A percentile compares a stretch with the other conserved stretches of the same genome.
phyloP scores from a whole-genome alignment of 2,113 vertebrate genomes.

The Ochotona princeps region DNA sequence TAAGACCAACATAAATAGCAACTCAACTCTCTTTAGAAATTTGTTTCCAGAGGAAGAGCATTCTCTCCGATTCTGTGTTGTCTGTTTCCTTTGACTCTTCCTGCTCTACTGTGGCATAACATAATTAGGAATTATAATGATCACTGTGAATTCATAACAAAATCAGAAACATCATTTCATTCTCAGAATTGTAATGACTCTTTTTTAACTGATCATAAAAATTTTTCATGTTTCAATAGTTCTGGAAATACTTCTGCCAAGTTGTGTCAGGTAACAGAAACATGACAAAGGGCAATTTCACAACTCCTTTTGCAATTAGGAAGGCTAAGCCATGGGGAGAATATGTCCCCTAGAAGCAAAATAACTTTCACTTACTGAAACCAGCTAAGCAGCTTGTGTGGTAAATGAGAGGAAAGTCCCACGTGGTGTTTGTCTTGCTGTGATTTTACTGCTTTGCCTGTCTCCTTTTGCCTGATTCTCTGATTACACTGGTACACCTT shows the following conservation, averaged over 20 bases:
- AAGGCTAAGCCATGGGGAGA: not conserved
- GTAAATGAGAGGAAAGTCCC: constrained; percentile 67
- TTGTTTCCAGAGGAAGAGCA: constrained; percentile 26
- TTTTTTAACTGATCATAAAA: not conserved
- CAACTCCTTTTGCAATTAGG: not conserved
- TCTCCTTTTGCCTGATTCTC: constrained; percentile 54
- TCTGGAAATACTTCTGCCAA: constrained; percentile 15
- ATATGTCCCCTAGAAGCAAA: not conserved
- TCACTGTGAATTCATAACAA: constrained; percentile 8
- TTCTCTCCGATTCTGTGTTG: constrained; percentile 25
- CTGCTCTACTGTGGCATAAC: constrained; percentile 36
- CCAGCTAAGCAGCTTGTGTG: constrained; percentile 54
- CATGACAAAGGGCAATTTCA: not conserved
- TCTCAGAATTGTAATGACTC: constrained; percentile 37
- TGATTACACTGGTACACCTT: constrained; percentile 68
- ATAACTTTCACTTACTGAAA: constrained; percentile 59
- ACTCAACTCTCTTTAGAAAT: constrained; percentile 43
- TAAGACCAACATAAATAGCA: constrained; percentile 80
- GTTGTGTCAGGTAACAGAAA: constrained; percentile 61
- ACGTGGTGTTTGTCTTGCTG: not conserved
- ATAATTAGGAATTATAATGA: not conserved
- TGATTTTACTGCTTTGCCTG: not conserved
- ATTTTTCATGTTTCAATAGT: not conserved
- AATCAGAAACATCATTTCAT: not conserved
- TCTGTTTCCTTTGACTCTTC: constrained; percentile 57